Evolutionary conservation across 2,888 invertebrate genomes (phyloP).

Genomic region (Lycophotia porphyrea): DNA sequence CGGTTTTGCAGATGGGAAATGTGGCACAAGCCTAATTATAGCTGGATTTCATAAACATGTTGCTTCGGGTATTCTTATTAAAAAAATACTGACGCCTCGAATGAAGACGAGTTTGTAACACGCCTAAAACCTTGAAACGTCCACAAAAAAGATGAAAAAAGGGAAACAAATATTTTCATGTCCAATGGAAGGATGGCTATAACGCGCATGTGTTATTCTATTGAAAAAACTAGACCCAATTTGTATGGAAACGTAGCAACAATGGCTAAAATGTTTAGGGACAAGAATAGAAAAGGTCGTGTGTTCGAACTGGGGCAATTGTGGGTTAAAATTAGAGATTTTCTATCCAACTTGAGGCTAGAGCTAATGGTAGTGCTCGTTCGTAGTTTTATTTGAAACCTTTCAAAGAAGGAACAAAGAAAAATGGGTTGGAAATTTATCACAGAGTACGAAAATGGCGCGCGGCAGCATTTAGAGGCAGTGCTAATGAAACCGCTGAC

Average conservation of each 20-base stretch:
- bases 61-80: background rate
- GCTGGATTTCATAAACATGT: background rate
- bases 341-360: background rate
- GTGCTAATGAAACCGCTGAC: background rate
- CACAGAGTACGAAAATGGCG: background rate
- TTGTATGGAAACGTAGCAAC: slow-evolving; percentile 6
- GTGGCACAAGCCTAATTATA: background rate
- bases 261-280: slow-evolving; percentile 1
- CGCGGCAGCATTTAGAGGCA: background rate
- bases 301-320: slow-evolving; percentile 5
- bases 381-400: background rate
- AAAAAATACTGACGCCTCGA: background rate
- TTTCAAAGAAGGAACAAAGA: background rate
- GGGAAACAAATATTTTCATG: slow-evolving; percentile 37
- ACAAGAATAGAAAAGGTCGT: slow-evolving; percentile 3
- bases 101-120: background rate
- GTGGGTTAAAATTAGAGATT: background rate
- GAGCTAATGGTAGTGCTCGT: background rate
- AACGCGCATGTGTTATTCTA: slow-evolving; percentile 11
- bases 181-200: slow-evolving; percentile 12
- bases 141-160: slow-evolving; percentile 28
- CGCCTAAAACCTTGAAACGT: slow-evolving; percentile 21
- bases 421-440: background rate
- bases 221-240: slow-evolving; percentile 26
- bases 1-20: background rate